These are phyloP conservation scores for Microhierax caerulescens DNA, from an alignment of 2,797 vertebrate species.

Conservation along the genomic window DNA sequence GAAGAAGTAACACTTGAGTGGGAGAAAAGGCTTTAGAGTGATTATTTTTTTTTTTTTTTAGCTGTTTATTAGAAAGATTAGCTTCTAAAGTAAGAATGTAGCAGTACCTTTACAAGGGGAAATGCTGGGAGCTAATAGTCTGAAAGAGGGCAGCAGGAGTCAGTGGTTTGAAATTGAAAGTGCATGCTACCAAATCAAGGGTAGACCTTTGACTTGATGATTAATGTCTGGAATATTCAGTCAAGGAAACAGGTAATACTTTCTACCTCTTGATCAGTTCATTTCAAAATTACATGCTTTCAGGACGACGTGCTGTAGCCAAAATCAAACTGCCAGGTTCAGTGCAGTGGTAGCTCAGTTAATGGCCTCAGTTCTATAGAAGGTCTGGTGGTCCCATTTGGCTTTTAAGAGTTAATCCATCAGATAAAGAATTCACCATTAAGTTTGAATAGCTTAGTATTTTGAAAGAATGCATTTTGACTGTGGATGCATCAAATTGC, in stretches of 20 bases:
- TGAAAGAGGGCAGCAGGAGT: neutral
- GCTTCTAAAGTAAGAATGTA: neutral
- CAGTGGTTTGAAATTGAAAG: neutral
- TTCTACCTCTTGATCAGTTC: neutral
- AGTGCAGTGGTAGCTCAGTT: neutral
- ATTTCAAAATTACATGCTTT: neutral
- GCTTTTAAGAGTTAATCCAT: neutral
- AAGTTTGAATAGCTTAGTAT: neutral
- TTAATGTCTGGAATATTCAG: neutral
- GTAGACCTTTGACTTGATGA: neutral
- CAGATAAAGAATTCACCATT: neutral
- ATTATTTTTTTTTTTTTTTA: neutral
- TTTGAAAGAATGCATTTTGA: neutral
- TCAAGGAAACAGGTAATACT: neutral
- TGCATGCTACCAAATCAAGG: neutral
- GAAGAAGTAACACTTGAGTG: neutral
- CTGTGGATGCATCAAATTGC: neutral
- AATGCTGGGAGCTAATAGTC: neutral
- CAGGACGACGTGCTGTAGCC: neutral
- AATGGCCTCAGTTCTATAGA: neutral
- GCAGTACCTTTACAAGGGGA: neutral
- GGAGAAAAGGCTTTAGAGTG: neutral
- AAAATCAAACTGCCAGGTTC: neutral
- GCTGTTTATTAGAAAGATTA: neutral
- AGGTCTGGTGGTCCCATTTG: neutral